A percentile compares a stretch with the other conserved stretches of the same genome.
These are phyloP conservation scores for Tricholaema leucomelas DNA, from an alignment of 2,113 vertebrate genomes.

Conservation along the genomic window DNA sequence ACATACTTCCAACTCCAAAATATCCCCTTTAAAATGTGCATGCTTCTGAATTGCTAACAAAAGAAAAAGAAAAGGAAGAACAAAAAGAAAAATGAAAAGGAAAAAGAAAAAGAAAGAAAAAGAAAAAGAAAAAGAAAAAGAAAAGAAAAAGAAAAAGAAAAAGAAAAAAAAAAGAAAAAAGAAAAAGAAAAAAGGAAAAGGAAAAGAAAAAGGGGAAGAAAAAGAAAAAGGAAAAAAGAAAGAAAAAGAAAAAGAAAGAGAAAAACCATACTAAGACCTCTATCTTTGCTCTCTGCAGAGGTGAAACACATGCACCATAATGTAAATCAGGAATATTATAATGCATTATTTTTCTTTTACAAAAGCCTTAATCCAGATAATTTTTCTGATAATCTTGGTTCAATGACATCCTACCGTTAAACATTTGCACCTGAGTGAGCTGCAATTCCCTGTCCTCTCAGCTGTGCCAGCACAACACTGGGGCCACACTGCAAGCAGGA, in stretches of 20 bases:
- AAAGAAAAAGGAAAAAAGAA: no score
- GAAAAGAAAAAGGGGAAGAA: no score
- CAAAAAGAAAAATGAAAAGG: no score
- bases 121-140: no score
- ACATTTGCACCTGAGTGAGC: background rate
- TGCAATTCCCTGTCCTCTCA: background rate
- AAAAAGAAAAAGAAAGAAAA: no score
- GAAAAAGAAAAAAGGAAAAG: no score
- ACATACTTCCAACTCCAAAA: background rate
- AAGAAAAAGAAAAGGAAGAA: no score
- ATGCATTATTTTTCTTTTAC: background rate
- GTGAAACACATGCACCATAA: background rate
- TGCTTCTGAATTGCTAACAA: background rate
- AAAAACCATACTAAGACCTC: background rate
- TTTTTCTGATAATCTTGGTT: background rate
- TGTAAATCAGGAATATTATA: background rate
- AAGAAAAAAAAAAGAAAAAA: no score
- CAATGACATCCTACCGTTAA: background rate
- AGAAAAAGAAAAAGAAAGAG: no score
- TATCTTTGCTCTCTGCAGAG: background rate
- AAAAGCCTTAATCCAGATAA: background rate
- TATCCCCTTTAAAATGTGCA: background rate
- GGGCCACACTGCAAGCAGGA: background rate
- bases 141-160: no score
- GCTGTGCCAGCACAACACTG: background rate